Evolutionary conservation across 37 sponge, comb jelly and placozoan species (phyloP), one percentile per base, ranked within the genome.

Genomic region (Crambe crambe): DNA sequence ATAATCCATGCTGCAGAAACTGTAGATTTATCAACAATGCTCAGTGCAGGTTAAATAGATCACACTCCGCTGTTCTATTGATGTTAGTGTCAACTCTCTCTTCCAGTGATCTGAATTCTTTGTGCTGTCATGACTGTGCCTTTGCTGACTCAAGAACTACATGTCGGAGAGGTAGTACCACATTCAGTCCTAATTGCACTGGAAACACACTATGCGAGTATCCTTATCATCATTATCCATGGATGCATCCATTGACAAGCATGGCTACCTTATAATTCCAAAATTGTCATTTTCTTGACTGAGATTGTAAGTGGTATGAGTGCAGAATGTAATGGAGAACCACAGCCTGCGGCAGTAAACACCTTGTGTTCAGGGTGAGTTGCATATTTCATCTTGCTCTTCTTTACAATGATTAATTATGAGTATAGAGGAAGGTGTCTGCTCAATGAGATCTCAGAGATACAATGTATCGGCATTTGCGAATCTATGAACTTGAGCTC

Each of bases 21-120:
- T 88, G 89, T 36, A 44, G 9, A 31, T 42, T 88, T 3, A 71
- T 2, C 26, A 18, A 37, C 1, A 42, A 38, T 17, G 35, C 62
- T 31, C 26, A 17, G 8, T 88, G 89, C 73, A 88, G 89, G 89
- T 88, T 31, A 31, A 25, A 35, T 36, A 5, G 27, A 20, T 9
- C 54, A 42, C 31, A 10, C 51, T 72, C 51, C 54, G 42, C 9
- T 47, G 9, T 43, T 72, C 44, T 18, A 43, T 2, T 72, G 75
- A 34, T 74, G 30, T 30, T n/a, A 30, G 5, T 56, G 37, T 56
- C 20, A 58, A 26, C n/a, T n/a, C 63, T 60, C 2, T 9, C 0
- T 21, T 80, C 1, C 77, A 88, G 88, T 61, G 88, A 88, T 72
- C 60, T 26, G 57, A 88, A 88, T 67, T 38, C 34, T 63, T 21